Base-by-base conservation (phyloP, 2,113 vertebrate genomes). In the Hiodon tergisus region DNA sequence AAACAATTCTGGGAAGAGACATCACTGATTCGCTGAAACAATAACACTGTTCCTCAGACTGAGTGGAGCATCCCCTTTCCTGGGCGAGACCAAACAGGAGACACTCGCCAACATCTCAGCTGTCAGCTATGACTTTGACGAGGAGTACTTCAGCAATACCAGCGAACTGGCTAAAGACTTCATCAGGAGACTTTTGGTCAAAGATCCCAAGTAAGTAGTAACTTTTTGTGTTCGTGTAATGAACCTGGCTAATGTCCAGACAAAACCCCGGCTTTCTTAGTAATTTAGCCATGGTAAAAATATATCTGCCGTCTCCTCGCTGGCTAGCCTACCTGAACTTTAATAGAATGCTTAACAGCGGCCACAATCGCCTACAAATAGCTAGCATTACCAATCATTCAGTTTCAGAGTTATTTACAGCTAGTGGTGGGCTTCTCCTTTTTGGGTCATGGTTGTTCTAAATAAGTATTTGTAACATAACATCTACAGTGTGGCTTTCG, bases 111-210 rank as follows among this genome's bases (percentile, higher is more conserved):
- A 99, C 88, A 99, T 99, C 80, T 98, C 96, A 0, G 97, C 89
- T 0, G 97, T 99, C 78, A 97, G 98, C 87, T 99, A 99, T 0
- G 97, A 98, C 88, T 98, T 99, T 0, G 97, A 99, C 0, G 97
- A 99, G 79, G 97, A 98, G 61, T 98, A 96, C 79, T 99, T 99
- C 82, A 94, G 95, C 87, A 98, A 91, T 85, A 98, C 97, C 81
- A 99, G 97, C 0, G 96, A 99, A 85, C 89, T 99, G 76, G 97
- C 97, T 61, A 98, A 98, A 84, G 97, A 99, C 87, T 99, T 99
- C 85, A 99, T 99, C 83, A 94, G 95, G 13, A 92, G 94, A 2
- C 92, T 99, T 73, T 88, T 99, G 0, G 97, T 98, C 82, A 98
- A 98, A 63, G 97, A 99, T 80, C 96, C 97, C 65, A 98, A 98